Evolutionary conservation across 2,113 vertebrate species (phyloP), one percentile per base, ranked within the genome.

Genomic region (Indicator indicator): DNA sequence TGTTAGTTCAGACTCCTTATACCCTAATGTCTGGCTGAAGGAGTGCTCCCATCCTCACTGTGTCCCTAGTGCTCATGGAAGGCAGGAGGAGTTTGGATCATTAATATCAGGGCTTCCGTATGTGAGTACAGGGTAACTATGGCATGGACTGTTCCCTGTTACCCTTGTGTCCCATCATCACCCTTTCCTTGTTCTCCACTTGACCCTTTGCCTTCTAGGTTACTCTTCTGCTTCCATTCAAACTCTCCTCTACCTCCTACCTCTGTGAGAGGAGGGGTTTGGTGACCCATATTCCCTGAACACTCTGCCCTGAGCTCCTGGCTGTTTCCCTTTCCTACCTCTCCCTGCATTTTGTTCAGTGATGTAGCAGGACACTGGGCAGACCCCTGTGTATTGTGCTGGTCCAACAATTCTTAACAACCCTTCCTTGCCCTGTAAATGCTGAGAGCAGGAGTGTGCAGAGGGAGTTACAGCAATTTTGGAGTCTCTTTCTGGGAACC

Each of bases 1-100:
- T 81, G 76, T 70, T 89, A 75, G 92, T 97, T 95, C 94, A 89
- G 95, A 95, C 94, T 95, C 95, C 88, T 93, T 96, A 30, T 9
- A 68, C 48, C 89, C 50, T 38, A 11, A 36, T 52, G 10, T 90
- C 94, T 93, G 88, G 67, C 73, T 88, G 52, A 50, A 95, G 88
- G 67, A 84, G 36, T 56, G 30, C 40, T 92, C 86, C 93, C n/a
- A 8, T 75, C 64, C 50, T 85, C 33, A 9, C 38, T 38, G 74
- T 89, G 32, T 81, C 78, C 46, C 68, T 76, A 33, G 55, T 89
- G 72, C 44, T 86, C 14, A 4, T 76, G 73, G 76, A 95, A 94
- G 90, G 76, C 44, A 90, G 65, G 58, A 92, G 64, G n/a, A 50
- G 50, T 86, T 81, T 69, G 30, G 24, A 12, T 91, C 13, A 12